Evolutionary conservation across 2,113 vertebrate species (phyloP).

Genomic region (Castor canadensis): DNA sequence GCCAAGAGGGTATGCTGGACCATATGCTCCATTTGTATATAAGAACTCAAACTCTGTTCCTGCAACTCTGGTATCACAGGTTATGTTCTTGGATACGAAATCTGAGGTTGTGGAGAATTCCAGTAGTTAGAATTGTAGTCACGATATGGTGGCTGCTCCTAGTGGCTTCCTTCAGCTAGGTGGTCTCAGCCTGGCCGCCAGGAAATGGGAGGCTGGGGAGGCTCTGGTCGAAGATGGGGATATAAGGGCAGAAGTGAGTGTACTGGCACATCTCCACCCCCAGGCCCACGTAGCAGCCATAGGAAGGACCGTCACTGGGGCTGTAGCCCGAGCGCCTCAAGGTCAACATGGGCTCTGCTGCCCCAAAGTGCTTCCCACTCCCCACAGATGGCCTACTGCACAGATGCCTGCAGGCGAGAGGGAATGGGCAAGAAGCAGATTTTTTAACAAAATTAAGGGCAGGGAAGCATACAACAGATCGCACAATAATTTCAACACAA

Average conservation of each 20-base stretch:
- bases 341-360: constrained; percentile 74
- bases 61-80: constrained; percentile 76
- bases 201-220: constrained; percentile 67
- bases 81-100: constrained; percentile 76
- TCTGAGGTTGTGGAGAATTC: constrained; percentile 75
- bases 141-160: constrained; percentile 77
- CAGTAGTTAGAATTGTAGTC: constrained; percentile 79
- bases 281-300: constrained; percentile 73
- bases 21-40: constrained; percentile 85
- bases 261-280: constrained; percentile 71
- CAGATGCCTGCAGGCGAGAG: constrained; percentile 5
- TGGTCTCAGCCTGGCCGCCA: constrained; percentile 72
- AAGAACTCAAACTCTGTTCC: constrained; percentile 84
- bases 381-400: constrained; percentile 50
- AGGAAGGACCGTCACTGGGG: constrained; percentile 68
- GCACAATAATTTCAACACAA: too few relatives aligned
- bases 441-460: too few relatives aligned
- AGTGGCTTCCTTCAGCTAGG: constrained; percentile 65
- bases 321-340: constrained; percentile 77
- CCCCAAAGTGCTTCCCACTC: constrained; percentile 68
- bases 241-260: constrained; percentile 67
- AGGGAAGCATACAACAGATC: too few relatives aligned
- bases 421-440: too few relatives aligned
- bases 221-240: constrained; percentile 61
- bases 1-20: constrained; percentile 76